A percentile compares a stretch with the other conserved stretches of the same genome.
These are phyloP conservation scores for Anthonomus grandis DNA, from an alignment of 1,140 invertebrate genomes.

Conservation along the genomic window DNA sequence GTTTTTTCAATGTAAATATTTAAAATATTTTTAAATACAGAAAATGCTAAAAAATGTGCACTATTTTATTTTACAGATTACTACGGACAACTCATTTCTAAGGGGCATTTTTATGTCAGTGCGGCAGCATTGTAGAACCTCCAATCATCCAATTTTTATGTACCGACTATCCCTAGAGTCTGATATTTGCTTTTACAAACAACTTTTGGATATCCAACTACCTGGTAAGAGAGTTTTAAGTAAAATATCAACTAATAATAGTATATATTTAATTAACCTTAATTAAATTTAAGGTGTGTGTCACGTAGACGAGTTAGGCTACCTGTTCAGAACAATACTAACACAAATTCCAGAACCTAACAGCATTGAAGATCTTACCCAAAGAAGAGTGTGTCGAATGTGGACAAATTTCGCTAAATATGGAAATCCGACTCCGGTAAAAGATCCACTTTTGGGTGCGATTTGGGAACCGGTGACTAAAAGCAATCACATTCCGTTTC, in stretches of 20 bases:
- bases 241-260: not conserved
- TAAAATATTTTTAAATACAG: too few relatives aligned
- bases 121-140: conserved; percentile 46
- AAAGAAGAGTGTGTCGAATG: conserved; percentile 51
- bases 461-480: conserved; percentile 52
- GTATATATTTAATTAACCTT: not conserved
- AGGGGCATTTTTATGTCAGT: conserved; percentile 51
- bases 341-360: conserved; percentile 22
- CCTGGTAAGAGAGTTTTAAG: conserved; percentile 9
- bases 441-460: conserved; percentile 39
- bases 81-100: conserved; percentile 47
- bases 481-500: conserved; percentile 48
- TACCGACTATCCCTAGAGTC: conserved; percentile 55
- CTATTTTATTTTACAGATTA: conserved; percentile 36
- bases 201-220: conserved; percentile 25
- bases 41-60: too few relatives aligned
- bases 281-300: conserved; percentile 48
- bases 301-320: conserved; percentile 64
- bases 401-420: conserved; percentile 56
- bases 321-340: conserved; percentile 53
- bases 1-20: too few relatives aligned
- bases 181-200: conserved; percentile 54
- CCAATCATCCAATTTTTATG: conserved; percentile 51
- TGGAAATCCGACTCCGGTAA: conserved; percentile 49
- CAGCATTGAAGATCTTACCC: conserved; percentile 40